Base-by-base conservation (phyloP, 2,113 vertebrate species). In the Raphicerus campestris region DNA sequence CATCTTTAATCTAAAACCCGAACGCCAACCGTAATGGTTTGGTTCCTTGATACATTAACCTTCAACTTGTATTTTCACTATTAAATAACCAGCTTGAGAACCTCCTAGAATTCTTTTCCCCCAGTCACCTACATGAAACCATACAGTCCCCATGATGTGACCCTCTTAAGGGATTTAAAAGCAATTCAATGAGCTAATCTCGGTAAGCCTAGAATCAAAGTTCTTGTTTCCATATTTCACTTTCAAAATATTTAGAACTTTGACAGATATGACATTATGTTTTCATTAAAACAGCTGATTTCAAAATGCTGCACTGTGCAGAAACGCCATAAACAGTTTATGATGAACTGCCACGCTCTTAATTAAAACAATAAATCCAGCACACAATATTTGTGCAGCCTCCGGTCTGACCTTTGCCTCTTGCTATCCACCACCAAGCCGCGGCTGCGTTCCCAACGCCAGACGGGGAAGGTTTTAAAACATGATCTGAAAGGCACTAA, bases 311-410 rank as follows among this genome's bases (percentile, higher is more conserved):
- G 99, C 98, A 98, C 98, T 98, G 99, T 98, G 99, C 99, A 99
- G 99, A 99, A 99, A 99, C 98, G 98, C 99, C 98, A 99, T 99
- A 99, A 99, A 99, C 99, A 99, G 98, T 99, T 99, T 99, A 99
- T 99, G 99, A 99, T 99, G 99, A 99, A 99, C 99, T 99, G 99
- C 99, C 98, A 98, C 97, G 95, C 98, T 99, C 99, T 99, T 99
- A 99, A 99, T 99, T 99, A 99, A 99, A 99, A 99, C 99, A 99
- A 99, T 99, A 99, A 99, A 99, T 99, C 99, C 99, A 99, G 98
- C 89, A 89, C 96, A 98, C 99, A 99, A 99, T 99, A 99, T 99
- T 99, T 99, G 99, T 98, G 98, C 98, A 99, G 99, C 98, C 99
- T 98, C 98, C 98, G 97, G 98, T 99, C 98, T 99, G 99, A 99